Base-by-base conservation (phyloP, 92 coral and sea anemone genomes). In the Zoanthus sociatus region DNA sequence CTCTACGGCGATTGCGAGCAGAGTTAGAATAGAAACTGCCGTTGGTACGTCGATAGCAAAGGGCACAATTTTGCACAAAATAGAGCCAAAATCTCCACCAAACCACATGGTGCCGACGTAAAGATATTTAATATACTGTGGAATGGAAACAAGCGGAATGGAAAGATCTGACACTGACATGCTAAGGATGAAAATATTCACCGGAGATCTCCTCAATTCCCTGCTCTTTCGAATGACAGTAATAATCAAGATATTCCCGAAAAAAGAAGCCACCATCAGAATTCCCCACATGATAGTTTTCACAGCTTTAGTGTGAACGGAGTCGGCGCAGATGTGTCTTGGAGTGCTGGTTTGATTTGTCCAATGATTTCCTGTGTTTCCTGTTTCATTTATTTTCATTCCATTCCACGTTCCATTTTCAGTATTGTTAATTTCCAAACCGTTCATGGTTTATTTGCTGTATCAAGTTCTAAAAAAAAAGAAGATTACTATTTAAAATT, bases 1-100 rank as follows among this genome's bases (percentile, higher is more conserved):
- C 85, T 81, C 85, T 0, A 81, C 55, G 7, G 85, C 75, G 16
- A 81, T 63, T 21, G 66, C 85, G 6, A 81, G 75, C 74, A 81
- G 42, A 7, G 85, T 81, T 45, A 81, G n/a, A 64, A 81, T 66
- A 10, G 85, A 81, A 14, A 81, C 85, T 17, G 85, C 75, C 2
- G 85, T 81, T 7, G 85, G 46, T 1, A 81, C 60, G 16, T 81
- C 85, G 3, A 21, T 67, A 11, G 47, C 63, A 1, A 81, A 64
- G 0, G 85, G 85, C 32, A 66, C 75, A 46, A 81, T 15, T 16
- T 81, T 81, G 75, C 85, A 81, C 15, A 81, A 15, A 33, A 67
- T 26, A 15, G 63, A 81, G 26, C 85, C 75, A 12, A 81, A 14
- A 0, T 46, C 63, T 20, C 85, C 85, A 18, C 66, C 75, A 12